Base-by-base conservation (phyloP, 92 coral and sea anemone genomes). In the Meandrina meandrites region DNA sequence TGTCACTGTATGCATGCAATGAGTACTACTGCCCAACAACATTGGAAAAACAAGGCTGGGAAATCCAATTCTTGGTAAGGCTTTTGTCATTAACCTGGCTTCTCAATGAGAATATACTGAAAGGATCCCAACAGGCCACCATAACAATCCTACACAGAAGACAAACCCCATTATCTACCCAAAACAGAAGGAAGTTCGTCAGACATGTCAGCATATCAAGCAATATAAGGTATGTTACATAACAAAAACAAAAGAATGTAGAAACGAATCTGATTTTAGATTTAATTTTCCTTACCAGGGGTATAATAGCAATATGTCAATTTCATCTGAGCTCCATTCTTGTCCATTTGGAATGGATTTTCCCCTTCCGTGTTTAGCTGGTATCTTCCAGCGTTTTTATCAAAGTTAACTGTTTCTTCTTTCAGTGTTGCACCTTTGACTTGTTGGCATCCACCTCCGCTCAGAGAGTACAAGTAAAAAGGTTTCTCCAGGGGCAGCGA, bases 381-480 rank as follows among this genome's bases (percentile, higher is more conserved):
- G 47, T 91, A 91, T 79, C 88, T 85, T 13, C 84, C 85, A 68
- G 84, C 88, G 70, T 86, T 84, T 30, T 87, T 83, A 40, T 92
- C 93, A 37, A 92, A 93, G 17, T 79, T 85, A 8, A 95, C 92
- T 31, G 82, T 82, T 79, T 95, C 98, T 75, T 87, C 86, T 83
- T 82, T 95, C 47, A 90, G 84, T 36, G 93, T 91, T 64, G 98
- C 92, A 73, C 98, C 96, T 80, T 84, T 89, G 81, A 95, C 96
- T 51, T 37, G 50, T 79, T 95, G 98, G 73, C 98, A 95, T 17
- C 78, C 81, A 22, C 84, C 87, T 75, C 95, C 94, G 56, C 90
- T 90, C 68, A 91, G 87, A 30, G 96, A 85, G 88, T 95, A 95
- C 82, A 93, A 48, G 66, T 93, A 95, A 81, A 95, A 95, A 4